Evolutionary conservation across 2,888 invertebrate species (phyloP).

Genomic region (Drosophila bunnanda): DNA sequence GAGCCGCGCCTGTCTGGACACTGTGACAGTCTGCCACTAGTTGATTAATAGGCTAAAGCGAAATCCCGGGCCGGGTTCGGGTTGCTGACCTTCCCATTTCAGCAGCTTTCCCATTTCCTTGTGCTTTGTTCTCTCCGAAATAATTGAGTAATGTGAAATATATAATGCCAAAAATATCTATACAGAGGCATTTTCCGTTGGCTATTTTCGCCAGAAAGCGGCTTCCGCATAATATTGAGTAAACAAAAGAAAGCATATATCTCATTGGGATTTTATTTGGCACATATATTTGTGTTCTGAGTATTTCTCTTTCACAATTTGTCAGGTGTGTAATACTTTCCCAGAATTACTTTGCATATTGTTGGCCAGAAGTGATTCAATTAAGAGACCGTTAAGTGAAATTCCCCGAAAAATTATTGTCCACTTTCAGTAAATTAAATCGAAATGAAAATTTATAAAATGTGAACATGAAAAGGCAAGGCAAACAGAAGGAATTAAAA

Average conservation of each 20-base stretch:
- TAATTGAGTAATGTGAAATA: constrained; percentile 42
- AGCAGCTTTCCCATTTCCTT: constrained; percentile 58
- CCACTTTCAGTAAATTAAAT: constrained; percentile 6
- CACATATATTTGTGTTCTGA: constrained; percentile 25
- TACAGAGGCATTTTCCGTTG: constrained; percentile 15
- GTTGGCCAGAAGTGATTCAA: constrained; percentile 36
- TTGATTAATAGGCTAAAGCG: constrained; percentile 69
- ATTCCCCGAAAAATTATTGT: constrained; percentile 37
- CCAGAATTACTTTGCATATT: constrained; percentile 16
- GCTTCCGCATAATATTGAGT: constrained; percentile 55
- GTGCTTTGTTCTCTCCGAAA: constrained; percentile 59
- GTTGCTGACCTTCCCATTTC: constrained; percentile 68
- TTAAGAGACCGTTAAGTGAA: constrained; percentile 34
- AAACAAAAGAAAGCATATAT: constrained; percentile 21
- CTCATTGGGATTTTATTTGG: constrained; percentile 3
- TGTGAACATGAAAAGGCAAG: too few relatives aligned
- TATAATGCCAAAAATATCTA: constrained; percentile 38
- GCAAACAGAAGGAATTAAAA: not conserved
- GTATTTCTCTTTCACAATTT: constrained; percentile 40
- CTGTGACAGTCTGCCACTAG: constrained; percentile 59
- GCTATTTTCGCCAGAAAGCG: constrained; percentile 56
- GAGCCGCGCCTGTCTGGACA: constrained; percentile 60
- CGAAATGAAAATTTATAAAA: not conserved
- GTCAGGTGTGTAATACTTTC: constrained; percentile 52
- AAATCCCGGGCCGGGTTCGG: constrained; percentile 35